Evolutionary conservation across 2,888 invertebrate genomes (phyloP).

Genomic region (Parnassius glacialis): DNA sequence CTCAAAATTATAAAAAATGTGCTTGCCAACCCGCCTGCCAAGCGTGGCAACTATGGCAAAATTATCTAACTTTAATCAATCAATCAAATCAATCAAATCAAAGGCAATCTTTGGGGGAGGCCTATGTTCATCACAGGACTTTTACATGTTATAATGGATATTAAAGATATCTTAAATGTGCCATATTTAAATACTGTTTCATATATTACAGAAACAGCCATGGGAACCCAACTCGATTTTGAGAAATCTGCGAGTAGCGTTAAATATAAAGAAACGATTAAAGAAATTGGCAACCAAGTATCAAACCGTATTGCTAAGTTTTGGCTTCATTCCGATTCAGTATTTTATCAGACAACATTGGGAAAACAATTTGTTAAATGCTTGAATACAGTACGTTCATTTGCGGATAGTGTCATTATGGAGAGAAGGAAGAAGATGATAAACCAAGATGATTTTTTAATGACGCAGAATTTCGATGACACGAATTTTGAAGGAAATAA

Average conservation of each 20-base stretch:
- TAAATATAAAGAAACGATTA: conserved; percentile 75
- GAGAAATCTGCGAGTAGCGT: conserved; percentile 57
- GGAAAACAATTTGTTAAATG: conserved; percentile 72
- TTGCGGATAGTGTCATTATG: conserved; percentile 78
- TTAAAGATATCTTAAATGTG: too few relatives aligned
- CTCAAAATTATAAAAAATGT: too few relatives aligned
- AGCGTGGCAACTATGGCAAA: too few relatives aligned
- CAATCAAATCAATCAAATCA: too few relatives aligned
- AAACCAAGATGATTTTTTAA: conserved; percentile 4
- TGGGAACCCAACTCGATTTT: conserved; percentile 80
- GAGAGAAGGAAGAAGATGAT: conserved; percentile 49
- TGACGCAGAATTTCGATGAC: conserved; percentile 1
- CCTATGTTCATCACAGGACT: too few relatives aligned
- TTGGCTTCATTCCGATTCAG: conserved; percentile 78
- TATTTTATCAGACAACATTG: conserved; percentile 66
- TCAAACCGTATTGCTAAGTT: conserved; percentile 59
- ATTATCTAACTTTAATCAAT: too few relatives aligned
- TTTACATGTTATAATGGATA: too few relatives aligned
- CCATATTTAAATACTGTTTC: too few relatives aligned
- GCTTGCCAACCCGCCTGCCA: too few relatives aligned
- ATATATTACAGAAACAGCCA: conserved; percentile 75
- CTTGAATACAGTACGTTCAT: conserved; percentile 71
- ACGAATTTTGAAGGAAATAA: too few relatives aligned
- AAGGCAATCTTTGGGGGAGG: too few relatives aligned
- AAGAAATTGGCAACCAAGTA: conserved; percentile 51